These are phyloP conservation scores for Agrilus planipennis DNA, from an alignment of 1,140 invertebrate genomes.

Conservation along the genomic window DNA sequence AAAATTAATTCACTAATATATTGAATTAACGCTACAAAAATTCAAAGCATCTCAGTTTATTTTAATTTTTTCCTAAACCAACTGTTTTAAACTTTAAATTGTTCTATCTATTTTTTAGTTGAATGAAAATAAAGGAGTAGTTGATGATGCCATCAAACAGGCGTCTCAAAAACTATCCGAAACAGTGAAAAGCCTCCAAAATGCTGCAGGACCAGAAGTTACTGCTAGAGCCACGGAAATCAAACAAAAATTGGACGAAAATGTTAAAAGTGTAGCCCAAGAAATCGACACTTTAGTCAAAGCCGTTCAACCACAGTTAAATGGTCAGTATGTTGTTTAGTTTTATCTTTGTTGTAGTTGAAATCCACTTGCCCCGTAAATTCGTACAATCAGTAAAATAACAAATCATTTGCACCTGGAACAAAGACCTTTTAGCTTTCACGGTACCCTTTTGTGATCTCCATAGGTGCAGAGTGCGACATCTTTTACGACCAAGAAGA, in stretches of 20 bases:
- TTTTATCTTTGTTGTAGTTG: neutral
- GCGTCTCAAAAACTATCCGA: no score
- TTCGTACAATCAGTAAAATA: no score
- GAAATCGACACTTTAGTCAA: slow-evolving; percentile 1
- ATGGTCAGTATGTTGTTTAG: neutral
- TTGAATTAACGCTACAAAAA: neutral
- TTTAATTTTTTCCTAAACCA: no score
- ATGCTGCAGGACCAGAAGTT: neutral
- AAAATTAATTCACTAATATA: neutral
- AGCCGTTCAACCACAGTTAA: neutral
- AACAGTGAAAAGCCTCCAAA: neutral
- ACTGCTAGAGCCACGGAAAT: neutral
- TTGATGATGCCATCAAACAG: no score
- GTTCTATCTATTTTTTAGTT: neutral
- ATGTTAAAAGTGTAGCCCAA: neutral
- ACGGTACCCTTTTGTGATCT: no score
- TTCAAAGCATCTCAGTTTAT: no score
- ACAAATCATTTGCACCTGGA: no score
- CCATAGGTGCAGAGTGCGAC: no score
- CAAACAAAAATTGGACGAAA: neutral
- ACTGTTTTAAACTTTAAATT: neutral
- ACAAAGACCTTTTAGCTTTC: no score
- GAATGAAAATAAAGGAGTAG: no score
- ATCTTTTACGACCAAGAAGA: no score
- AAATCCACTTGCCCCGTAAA: no score